Percentiles rank a stretch among this genome's conserved stretches.
Evolutionary conservation across 2,797 vertebrate species (phyloP).

Genomic region (Peromyscus melanophrys): DNA sequence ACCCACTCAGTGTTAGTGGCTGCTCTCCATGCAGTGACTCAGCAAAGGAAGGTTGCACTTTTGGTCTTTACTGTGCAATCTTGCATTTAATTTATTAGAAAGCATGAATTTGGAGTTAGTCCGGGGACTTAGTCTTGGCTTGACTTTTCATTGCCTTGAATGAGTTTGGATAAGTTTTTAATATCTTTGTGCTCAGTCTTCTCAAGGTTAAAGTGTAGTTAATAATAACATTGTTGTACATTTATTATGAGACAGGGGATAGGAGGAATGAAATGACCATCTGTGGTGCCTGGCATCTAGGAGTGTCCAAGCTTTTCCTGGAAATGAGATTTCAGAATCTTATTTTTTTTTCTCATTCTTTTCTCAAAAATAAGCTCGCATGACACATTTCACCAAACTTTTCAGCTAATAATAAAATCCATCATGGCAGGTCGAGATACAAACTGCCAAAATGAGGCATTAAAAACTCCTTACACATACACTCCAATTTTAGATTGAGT

Average conservation of each 20-base stretch:
- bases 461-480: not conserved
- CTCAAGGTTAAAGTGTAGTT: slow-evolving; percentile 7
- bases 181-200: not conserved
- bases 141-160: not conserved
- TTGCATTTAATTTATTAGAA: not conserved
- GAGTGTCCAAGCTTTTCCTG: slow-evolving; percentile 27
- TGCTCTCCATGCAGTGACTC: not conserved
- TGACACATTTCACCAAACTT: slow-evolving; percentile 37
- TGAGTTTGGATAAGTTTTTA: slow-evolving; percentile 26
- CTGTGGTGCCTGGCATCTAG: not conserved
- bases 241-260: not conserved
- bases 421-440: slow-evolving; percentile 47
- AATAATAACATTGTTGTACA: slow-evolving; percentile 20
- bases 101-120: not conserved
- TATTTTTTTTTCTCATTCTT: not conserved
- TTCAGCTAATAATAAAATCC: slow-evolving; percentile 65
- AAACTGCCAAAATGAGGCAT: slow-evolving; percentile 56
- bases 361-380: slow-evolving; percentile 18
- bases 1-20: not conserved
- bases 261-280: slow-evolving; percentile 28
- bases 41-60: not conserved
- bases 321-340: slow-evolving; percentile 16
- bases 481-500: slow-evolving; percentile 71
- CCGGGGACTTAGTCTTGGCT: not conserved
- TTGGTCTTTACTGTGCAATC: not conserved